These are phyloP conservation scores for Anhinga rufa DNA, from an alignment of 2,113 vertebrate species.

Conservation along the genomic window DNA sequence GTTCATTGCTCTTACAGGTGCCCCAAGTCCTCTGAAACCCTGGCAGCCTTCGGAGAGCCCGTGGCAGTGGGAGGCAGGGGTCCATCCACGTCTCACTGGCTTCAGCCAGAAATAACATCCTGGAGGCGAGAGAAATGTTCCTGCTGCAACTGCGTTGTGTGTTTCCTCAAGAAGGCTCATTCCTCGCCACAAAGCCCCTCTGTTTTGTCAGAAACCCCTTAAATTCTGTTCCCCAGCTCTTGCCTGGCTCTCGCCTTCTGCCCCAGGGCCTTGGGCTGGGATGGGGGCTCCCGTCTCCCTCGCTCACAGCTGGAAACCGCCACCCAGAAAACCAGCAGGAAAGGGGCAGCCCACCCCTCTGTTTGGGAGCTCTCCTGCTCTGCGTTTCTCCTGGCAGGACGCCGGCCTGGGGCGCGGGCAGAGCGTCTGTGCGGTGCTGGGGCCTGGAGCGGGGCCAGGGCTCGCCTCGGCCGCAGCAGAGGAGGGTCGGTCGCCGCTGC, in stretches of 20 bases:
- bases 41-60: not conserved
- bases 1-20: not conserved
- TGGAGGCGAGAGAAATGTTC: not conserved
- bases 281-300: not conserved
- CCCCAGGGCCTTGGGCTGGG: no score
- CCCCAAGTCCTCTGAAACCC: not conserved
- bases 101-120: not conserved
- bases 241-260: not conserved
- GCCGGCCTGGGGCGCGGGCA: not conserved
- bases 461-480: not conserved
- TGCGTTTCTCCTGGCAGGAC: not conserved
- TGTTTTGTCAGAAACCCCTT: not conserved
- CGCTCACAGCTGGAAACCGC: not conserved
- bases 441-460: no score
- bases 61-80: rapidly evolving
- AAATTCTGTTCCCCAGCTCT: not conserved
- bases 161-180: not conserved
- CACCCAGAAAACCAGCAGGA: not conserved
- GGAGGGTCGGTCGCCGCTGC: no score
- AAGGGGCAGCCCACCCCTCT: not conserved
- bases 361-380: not conserved
- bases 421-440: not conserved
- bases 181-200: not conserved
- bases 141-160: not conserved
- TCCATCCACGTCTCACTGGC: not conserved